Conservation (phyloP, 2,113 vertebrate species). For the Malurus alboscapulatus region DNA sequence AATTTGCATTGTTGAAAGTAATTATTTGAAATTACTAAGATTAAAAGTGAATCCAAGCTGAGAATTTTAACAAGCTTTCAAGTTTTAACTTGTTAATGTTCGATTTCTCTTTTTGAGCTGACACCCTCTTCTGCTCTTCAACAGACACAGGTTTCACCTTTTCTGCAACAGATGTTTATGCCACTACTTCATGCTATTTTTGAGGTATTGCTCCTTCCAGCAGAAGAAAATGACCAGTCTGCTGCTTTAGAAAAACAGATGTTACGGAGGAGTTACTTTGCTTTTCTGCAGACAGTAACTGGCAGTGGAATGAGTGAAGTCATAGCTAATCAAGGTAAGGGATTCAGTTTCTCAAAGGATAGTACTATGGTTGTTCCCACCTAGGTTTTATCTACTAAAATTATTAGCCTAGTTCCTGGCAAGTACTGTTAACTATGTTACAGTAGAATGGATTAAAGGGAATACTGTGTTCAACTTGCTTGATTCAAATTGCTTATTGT, state of each 20-base stretch:
- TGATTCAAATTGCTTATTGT: neutral
- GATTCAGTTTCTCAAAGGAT: neutral
- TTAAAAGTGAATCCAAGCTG: neutral
- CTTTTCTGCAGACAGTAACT: constrained; percentile 90
- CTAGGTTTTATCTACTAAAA: neutral
- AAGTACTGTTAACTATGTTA: neutral
- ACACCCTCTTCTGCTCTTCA: constrained; percentile 9
- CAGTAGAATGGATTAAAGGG: neutral
- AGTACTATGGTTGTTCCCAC: neutral
- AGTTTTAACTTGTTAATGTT: neutral
- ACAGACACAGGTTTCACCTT: constrained; percentile 93
- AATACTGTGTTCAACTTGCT: neutral
- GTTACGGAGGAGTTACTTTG: constrained; percentile 94
- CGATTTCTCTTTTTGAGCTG: neutral
- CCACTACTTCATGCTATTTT: constrained; percentile 93
- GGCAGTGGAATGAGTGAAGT: constrained; percentile 96
- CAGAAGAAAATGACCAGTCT: constrained; percentile 95
- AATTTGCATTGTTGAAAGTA: neutral
- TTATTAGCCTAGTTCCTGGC: neutral
- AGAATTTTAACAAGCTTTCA: neutral
- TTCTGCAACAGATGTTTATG: constrained; percentile 98
- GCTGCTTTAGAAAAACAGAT: constrained; percentile 97
- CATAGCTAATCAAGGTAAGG: constrained; percentile 92
- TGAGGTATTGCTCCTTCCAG: constrained; percentile 89
- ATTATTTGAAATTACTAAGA: neutral